Base-by-base conservation (phyloP, 1,140 invertebrate genomes). In the Parapsyche elsis region DNA sequence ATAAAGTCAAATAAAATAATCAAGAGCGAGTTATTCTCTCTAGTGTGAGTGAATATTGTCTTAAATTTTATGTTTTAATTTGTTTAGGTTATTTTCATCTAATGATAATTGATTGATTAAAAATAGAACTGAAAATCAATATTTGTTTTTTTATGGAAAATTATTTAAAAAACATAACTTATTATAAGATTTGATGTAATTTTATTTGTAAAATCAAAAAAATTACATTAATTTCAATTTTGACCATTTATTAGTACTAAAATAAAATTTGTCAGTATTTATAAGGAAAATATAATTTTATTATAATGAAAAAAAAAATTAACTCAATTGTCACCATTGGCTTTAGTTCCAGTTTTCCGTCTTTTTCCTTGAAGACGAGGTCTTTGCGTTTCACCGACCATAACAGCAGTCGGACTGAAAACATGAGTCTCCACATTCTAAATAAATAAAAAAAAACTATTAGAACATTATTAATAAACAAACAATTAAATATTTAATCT, bases 381-480 rank as follows among this genome's bases (percentile, higher is more conserved):
- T 76, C 84, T 81, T 64, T 85, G 84, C 1, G 83, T 83, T 30
- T 84, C 85, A 16, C 85, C 85, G 9, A 86, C 78, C 83, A 84
- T 85, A 9, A 84, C 81, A 26, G 88, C 85, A 23, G 87, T 89
- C 16, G 89, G 89, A 81, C 88, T 89, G 84, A 89, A 90, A n/a
- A 89, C 88, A 30, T 86, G 84, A 9, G 87, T 87, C 76, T 90
- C 89, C 67, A 88, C 81, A 81, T 87, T 85, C 88, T 89, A 78
- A 67, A 67, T 26, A 84, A 84, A 64, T 67, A 49, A 73, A 57
- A 61, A 59, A 67, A 44, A n/a, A 26, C 80, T 57, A 80, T 64
- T 75, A 21, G 76, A 12, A 19, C 16, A 19, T 53, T 12, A 53
- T 12, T 53, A 53, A 53, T 16, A 12, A 19, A 14, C 1, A n/a